Evolutionary conservation across 2,797 vertebrate species (phyloP), one percentile per base, ranked within the genome.

Genomic region (Rhinella marina): DNA sequence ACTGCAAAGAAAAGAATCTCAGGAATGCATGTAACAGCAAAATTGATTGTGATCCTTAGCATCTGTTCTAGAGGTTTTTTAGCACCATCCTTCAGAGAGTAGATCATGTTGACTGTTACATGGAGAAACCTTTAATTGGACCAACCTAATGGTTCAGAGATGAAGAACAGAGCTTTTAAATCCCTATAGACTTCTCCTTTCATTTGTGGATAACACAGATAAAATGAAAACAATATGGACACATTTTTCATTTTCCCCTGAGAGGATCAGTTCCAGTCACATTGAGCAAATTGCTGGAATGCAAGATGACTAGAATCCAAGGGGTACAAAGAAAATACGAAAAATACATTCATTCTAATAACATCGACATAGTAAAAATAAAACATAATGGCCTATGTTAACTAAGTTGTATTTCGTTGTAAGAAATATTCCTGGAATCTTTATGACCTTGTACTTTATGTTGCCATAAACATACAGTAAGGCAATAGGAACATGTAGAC

Each of bases 181-280:
- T 76, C 83, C 83, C 84, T 17, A 85, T 64, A 85, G 73, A 85
- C 73, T 85, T 85, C 41, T 27, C 72, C 56, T 85, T 85, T 85
- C 57, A 85, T 85, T 77, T 85, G 32, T 85, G 59, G 84, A 85
- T 85, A 77, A 86, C 85, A 86, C 76, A 79, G 85, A 86, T 79
- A 68, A 80, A 86, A 86, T 79, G 76, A 80, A 86, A 79, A 79
- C 76, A 86, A 86, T 77, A 78, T 64, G 84, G 84, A 78, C 84
- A 86, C 59, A 78, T 76, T 66, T 79, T 57, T 86, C 52, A 79
- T 80, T 79, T 79, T 70, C 61, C 76, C 50, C 27, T 64, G 52
- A 79, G 76, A 79, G 85, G 61, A 86, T 86, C 85, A 79, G 85
- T 79, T 86, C 59, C 76, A 85, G 84, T 48, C 41, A 77, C 84